A percentile compares a stretch with the other conserved stretches of the same genome.
Conservation (phyloP, 1,140 invertebrate species). For the Cardiocondyla obscurior region DNA sequence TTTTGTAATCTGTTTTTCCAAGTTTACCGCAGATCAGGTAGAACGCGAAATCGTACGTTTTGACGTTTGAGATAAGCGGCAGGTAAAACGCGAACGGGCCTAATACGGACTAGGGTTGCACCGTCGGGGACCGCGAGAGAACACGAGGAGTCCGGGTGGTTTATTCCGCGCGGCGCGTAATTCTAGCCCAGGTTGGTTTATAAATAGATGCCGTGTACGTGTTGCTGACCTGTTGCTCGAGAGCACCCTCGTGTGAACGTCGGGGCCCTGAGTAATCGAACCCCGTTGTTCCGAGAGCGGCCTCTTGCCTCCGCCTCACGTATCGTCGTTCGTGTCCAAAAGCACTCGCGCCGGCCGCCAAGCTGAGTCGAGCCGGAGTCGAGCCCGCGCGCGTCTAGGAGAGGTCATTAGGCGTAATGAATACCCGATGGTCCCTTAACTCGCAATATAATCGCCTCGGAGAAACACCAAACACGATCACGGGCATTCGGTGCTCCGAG, state of each 20-base stretch:
- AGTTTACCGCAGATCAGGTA: no score
- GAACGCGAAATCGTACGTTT: slow-evolving; percentile 11
- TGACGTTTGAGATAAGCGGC: slow-evolving; percentile 31
- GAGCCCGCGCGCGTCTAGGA: slow-evolving; percentile 24
- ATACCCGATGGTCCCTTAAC: slow-evolving; percentile 70
- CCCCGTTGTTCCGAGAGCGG: slow-evolving; percentile 74
- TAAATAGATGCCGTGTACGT: slow-evolving; percentile 78
- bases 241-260: slow-evolving; percentile 78
- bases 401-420: slow-evolving; percentile 72
- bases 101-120: slow-evolving; percentile 60
- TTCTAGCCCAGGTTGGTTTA: slow-evolving; percentile 78
- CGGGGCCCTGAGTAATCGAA: slow-evolving; percentile 79
- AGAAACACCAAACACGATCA: slow-evolving; percentile 52
- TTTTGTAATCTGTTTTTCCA: no score
- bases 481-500: slow-evolving; percentile 24
- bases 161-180: slow-evolving; percentile 72
- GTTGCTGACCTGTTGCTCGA: slow-evolving; percentile 81
- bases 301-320: slow-evolving; percentile 62
- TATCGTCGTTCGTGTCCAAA: slow-evolving; percentile 68
- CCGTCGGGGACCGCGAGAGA: slow-evolving; percentile 44
- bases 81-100: slow-evolving; percentile 53
- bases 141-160: slow-evolving; percentile 68
- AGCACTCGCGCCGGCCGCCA: slow-evolving; percentile 69
- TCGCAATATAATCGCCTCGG: slow-evolving; percentile 66
- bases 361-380: slow-evolving; percentile 36